Base-by-base conservation (phyloP, 2,113 vertebrate species). In the Eurypyga helias region DNA sequence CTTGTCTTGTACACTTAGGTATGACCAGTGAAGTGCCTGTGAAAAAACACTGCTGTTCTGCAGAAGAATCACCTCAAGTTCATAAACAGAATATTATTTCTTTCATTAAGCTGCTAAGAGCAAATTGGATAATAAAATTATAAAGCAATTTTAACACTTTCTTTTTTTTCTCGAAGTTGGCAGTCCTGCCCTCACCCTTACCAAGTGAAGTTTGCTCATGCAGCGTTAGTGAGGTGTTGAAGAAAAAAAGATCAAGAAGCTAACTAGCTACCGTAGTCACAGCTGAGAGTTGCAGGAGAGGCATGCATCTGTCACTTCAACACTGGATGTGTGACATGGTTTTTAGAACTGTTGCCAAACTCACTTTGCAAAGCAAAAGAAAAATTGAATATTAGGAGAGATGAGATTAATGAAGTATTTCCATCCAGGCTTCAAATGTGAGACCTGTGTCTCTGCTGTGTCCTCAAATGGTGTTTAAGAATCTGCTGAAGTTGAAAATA, bases 1-100 rank as follows among this genome's bases (percentile, higher is more conserved):
- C 9, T 71, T 58, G 10, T 41, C 62, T 65, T 0, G 0, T 19
- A 29, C 17, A 12, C 52, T 36, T 60, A 31, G 7, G 17, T 83
- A 18, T 67, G 18, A 54, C 43, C 8, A 26, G 8, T 75, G 62
- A 49, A 75, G 18, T 85, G 61, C n/a, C 36, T 54, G 13, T 84
- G 54, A 88, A 76, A 91, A 62, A 58, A 33, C 2, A 1, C 29
- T 76, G 34, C 17, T 83, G 1, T 78, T 78, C 20, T 85, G 55
- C 49, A 75, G 66, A 15, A 78, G 26, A 94, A 43, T 65, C 41
- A 34, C 43, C 38, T 89, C 33, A 28, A 19, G 17, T 46, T 92
- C 24, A 29, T 78, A 25, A 82, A 23, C 14, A 36, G 23, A 19
- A 10, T 64, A 2, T 41, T 77, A 14, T 1, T 14, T 84, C 13